phyloP scores from a whole-genome alignment of 2,113 vertebrate species.

The Eublepharis macularius region DNA sequence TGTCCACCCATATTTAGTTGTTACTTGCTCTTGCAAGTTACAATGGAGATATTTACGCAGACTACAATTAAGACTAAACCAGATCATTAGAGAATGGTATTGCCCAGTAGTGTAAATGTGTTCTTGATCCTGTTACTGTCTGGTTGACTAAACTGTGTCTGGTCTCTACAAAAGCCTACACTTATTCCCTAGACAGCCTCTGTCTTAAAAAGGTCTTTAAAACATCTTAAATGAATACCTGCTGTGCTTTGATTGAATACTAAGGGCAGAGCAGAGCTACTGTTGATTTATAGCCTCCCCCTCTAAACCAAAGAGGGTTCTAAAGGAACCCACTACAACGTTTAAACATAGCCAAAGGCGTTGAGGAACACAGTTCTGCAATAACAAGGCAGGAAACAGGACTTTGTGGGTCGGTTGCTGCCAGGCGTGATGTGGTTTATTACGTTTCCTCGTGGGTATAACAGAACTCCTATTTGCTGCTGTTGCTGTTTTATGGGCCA shows the following conservation, averaged over 20 bases:
- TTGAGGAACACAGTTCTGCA: background rate
- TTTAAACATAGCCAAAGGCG: constrained; percentile 54
- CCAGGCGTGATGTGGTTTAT: constrained; percentile 47
- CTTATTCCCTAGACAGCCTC: constrained; percentile 67
- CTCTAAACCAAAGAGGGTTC: constrained; percentile 42
- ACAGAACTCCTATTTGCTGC: constrained; percentile 57
- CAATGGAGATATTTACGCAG: background rate
- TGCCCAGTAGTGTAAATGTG: constrained; percentile 43
- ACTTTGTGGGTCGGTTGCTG: constrained; percentile 46
- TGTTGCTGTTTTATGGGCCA: constrained; percentile 52
- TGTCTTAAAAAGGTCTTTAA: constrained; percentile 31
- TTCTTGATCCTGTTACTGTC: constrained; percentile 42
- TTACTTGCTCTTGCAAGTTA: background rate
- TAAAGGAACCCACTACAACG: constrained; percentile 53
- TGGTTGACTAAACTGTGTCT: constrained; percentile 23
- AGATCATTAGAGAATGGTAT: constrained; percentile 12
- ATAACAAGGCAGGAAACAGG: constrained; percentile 38
- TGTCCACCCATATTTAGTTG: background rate
- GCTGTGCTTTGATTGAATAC: constrained; percentile 63
- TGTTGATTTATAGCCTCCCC: constrained; percentile 64
- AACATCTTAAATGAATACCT: constrained; percentile 66
- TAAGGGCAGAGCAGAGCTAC: constrained; percentile 57
- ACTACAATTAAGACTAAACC: background rate
- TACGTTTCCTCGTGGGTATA: constrained; percentile 53
- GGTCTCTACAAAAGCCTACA: constrained; percentile 50